phyloP scores from a whole-genome alignment of 2,797 vertebrate genomes.

The Picus viridis region DNA sequence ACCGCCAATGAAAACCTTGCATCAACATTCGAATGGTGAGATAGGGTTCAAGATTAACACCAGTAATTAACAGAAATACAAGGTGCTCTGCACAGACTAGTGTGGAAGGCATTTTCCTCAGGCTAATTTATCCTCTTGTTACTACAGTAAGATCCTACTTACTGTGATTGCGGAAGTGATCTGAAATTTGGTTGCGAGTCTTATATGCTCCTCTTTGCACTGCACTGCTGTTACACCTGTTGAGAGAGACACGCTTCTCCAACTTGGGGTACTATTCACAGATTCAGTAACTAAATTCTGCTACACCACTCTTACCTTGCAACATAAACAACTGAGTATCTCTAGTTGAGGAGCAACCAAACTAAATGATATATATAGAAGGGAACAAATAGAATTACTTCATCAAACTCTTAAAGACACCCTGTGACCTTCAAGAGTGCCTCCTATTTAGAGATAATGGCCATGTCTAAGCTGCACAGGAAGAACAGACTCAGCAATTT shows the following conservation, averaged over 20 bases:
- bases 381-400: not conserved
- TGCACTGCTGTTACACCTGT: not conserved
- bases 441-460: not conserved
- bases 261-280: not conserved
- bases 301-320: not conserved
- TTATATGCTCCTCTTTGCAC: fast-evolving
- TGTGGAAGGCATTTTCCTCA: not conserved
- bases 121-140: not conserved
- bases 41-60: not conserved
- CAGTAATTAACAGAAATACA: not conserved
- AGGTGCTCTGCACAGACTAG: not conserved
- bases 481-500: not conserved
- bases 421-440: not conserved
- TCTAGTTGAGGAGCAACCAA: not conserved
- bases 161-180: not conserved
- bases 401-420: not conserved
- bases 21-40: not conserved
- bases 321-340: fast-evolving
- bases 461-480: not conserved
- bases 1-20: not conserved
- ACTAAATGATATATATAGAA: fast-evolving
- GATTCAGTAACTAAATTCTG: not conserved
- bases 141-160: not conserved
- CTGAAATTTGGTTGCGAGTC: not conserved
- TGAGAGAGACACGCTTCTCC: not conserved